Conservation (phyloP, 2,113 vertebrate species). For the Pluvialis apricaria region DNA sequence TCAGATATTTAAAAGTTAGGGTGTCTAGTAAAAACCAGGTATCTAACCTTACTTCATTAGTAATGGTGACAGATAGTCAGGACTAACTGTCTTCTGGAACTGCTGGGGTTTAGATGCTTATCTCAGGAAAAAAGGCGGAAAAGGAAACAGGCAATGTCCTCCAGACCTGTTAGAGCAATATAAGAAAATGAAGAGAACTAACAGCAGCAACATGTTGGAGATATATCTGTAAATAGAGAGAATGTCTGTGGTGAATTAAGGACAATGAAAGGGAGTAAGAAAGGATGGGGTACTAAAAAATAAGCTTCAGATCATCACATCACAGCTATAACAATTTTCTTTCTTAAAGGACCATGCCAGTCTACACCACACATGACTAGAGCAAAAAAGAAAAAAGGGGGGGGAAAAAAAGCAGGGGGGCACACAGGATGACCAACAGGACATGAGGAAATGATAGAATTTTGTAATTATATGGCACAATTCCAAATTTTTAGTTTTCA, state of each 20-base stretch:
- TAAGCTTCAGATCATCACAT: neutral
- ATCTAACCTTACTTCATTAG: neutral
- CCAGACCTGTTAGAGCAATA: neutral
- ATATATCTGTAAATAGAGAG: neutral
- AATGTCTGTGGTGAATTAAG: neutral
- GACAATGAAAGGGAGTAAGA: neutral
- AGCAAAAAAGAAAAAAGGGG: neutral
- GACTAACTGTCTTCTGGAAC: neutral
- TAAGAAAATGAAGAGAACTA: neutral
- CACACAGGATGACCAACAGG: too few species aligned
- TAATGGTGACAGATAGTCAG: neutral
- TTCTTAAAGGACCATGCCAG: neutral
- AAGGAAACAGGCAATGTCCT: neutral
- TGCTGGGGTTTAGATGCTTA: neutral
- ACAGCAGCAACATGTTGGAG: neutral
- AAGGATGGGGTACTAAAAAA: neutral
- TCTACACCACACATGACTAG: neutral
- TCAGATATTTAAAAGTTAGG: neutral
- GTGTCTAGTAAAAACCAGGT: neutral
- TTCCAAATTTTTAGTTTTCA: neutral
- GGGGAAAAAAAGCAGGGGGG: fast-evolving
- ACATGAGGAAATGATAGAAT: neutral
- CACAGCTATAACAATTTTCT: neutral
- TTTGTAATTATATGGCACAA: neutral
- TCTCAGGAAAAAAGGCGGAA: neutral